Evolutionary conservation across 1,140 invertebrate genomes (phyloP), one percentile per base, ranked within the genome.

Genomic region (Eumeta japonica): DNA sequence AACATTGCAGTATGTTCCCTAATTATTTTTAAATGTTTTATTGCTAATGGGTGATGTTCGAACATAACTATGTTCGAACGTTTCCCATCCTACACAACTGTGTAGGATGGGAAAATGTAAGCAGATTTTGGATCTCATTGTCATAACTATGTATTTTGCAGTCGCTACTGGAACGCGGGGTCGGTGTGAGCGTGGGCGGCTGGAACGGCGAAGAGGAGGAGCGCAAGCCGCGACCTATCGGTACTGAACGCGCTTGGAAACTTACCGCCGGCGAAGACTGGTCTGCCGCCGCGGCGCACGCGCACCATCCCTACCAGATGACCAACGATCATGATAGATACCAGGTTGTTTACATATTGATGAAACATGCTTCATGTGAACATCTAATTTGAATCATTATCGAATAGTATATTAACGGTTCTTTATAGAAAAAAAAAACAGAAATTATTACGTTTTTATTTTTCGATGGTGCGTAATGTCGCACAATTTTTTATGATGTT

Each of bases 211-310:
- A 67, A 66, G 52, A 68, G 39, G 84, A 88, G 52, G 84, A 87
- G 48, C 79, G 86, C 27, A 88, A 88, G 46, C 85, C 85, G 16
- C 80, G 85, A 4, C 86, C 87, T 12, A 89, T 89, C 52, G 87
- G 87, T 48, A 89, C 83, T 0, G 86, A 87, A 61, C 77, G 86
- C 51, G 82, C 84, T 5, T 84, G 84, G 79, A 88, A 87, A 46
- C 57, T 68, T 35, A 79, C 53, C 42, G 62, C 52, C 30, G 45
- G 41, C 52, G 66, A 62, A 52, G 71, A 68, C 55, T 65, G 61
- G 64, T 49, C 51, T 33, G 55, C 53, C 41, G 37, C 19, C 43
- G 37, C 46, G 37, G 50, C 48, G 39, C 54, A 15, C n/a, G 10
- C 14, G 18, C n/a, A n/a, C 7, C 46, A 38, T 24, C 19, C 41